These are phyloP conservation scores for Drosophila grimshawi DNA, from an alignment of 1,140 invertebrate species.

Conservation along the genomic window DNA sequence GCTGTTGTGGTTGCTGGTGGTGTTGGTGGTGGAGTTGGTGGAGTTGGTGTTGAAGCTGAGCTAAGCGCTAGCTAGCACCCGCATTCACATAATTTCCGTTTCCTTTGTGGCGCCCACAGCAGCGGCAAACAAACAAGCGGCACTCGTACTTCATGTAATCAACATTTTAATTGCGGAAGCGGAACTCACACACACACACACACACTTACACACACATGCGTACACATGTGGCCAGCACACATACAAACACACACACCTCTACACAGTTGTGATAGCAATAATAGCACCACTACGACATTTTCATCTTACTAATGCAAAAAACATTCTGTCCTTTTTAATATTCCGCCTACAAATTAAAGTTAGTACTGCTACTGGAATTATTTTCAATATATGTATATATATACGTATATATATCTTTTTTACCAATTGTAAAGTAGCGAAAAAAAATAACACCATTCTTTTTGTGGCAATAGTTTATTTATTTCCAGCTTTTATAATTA, in stretches of 20 bases:
- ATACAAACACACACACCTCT: not conserved
- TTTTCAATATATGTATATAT: too few species aligned
- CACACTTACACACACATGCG: constrained; percentile 6
- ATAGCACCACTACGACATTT: too few species aligned
- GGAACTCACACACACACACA: constrained; percentile 69
- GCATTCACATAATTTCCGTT: constrained; percentile 79
- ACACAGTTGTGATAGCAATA: not conserved
- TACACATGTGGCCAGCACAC: constrained; percentile 7
- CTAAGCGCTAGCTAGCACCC: constrained; percentile 72
- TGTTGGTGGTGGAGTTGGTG: constrained; percentile 7
- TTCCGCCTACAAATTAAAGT: too few species aligned
- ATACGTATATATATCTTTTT: too few species aligned
- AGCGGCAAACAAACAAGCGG: constrained; percentile 77
- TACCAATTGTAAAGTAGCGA: too few species aligned
- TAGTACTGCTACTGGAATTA: too few species aligned
- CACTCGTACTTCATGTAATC: constrained; percentile 81
- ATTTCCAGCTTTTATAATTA: too few species aligned
- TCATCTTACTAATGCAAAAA: too few species aligned
- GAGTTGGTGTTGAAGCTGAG: constrained; percentile 36
- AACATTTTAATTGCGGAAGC: constrained; percentile 82
- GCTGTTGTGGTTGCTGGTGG: constrained; percentile 18
- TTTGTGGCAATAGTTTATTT: too few species aligned
- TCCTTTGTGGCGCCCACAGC: constrained; percentile 76
- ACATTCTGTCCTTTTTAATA: too few species aligned
- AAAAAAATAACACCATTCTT: too few species aligned